Evolutionary conservation across 2,797 vertebrate species (phyloP).

Genomic region (Gymnopithys bicolor): DNA sequence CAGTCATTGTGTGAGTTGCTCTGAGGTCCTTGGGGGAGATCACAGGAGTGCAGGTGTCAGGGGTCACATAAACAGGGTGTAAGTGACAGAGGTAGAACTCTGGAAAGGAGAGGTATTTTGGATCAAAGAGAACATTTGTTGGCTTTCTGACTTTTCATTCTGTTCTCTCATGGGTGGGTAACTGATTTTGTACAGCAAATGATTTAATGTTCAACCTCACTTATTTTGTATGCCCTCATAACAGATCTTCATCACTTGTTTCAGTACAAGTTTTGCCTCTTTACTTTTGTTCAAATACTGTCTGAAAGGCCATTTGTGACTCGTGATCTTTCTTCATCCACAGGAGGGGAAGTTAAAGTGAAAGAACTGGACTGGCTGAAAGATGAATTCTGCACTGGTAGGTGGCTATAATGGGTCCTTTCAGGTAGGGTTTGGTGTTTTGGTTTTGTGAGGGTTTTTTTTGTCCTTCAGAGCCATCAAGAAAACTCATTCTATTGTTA

Average conservation of each 20-base stretch:
- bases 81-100: not conserved
- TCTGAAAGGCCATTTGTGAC: not conserved
- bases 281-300: not conserved
- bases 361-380: constrained; percentile 88
- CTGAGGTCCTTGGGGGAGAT: not conserved
- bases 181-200: not conserved
- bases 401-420: not conserved
- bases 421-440: not conserved
- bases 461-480: not conserved
- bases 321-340: not conserved
- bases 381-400: constrained; percentile 86
- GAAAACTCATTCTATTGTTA: not conserved
- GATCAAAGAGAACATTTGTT: not conserved
- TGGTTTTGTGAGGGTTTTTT: not conserved
- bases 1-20: not conserved
- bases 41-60: not conserved
- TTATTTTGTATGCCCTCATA: not conserved
- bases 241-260: not conserved
- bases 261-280: not conserved
- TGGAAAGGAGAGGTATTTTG: not conserved
- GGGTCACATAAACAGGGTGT: not conserved
- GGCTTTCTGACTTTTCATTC: not conserved
- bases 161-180: not conserved
- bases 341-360: constrained; percentile 84
- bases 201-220: not conserved